Percentiles rank a stretch among this genome's conserved stretches.
phyloP scores from a whole-genome alignment of 2,113 vertebrate species.

The Potamarius usumacintae region DNA sequence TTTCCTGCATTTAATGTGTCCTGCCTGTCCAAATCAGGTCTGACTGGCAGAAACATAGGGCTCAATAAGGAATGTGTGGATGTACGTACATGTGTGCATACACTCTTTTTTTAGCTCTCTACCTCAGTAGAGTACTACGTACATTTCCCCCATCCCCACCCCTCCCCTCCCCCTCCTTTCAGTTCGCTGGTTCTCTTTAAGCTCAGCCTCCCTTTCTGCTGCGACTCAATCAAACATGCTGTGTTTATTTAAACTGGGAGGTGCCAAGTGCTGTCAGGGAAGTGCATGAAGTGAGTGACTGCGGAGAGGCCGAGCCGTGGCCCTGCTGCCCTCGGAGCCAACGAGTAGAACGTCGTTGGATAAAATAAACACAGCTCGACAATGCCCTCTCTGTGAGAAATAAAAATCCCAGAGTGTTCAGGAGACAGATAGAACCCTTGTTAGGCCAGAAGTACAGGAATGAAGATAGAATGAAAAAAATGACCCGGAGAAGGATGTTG shows the following conservation, averaged over 20 bases:
- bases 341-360: constrained; percentile 12
- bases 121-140: neutral
- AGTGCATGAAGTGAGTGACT: constrained; percentile 19
- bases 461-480: neutral
- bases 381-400: constrained; percentile 37
- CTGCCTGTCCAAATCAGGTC: neutral
- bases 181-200: constrained; percentile 6
- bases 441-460: constrained; percentile 13
- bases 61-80: neutral
- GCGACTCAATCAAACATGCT: constrained; percentile 32
- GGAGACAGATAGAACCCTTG: constrained; percentile 31
- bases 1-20: neutral
- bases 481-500: neutral
- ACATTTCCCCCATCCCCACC: neutral
- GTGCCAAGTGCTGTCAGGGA: constrained; percentile 51
- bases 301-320: constrained; percentile 9
- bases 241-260: constrained; percentile 48
- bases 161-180: neutral
- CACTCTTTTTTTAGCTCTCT: neutral
- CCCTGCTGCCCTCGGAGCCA: constrained; percentile 19
- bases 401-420: constrained; percentile 14
- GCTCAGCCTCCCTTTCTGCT: neutral
- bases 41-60: neutral
- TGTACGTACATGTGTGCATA: constrained; percentile 3
- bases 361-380: constrained; percentile 50